Evolutionary conservation across 1,140 invertebrate species (phyloP).

Genomic region (Drosophila sucinea): DNA sequence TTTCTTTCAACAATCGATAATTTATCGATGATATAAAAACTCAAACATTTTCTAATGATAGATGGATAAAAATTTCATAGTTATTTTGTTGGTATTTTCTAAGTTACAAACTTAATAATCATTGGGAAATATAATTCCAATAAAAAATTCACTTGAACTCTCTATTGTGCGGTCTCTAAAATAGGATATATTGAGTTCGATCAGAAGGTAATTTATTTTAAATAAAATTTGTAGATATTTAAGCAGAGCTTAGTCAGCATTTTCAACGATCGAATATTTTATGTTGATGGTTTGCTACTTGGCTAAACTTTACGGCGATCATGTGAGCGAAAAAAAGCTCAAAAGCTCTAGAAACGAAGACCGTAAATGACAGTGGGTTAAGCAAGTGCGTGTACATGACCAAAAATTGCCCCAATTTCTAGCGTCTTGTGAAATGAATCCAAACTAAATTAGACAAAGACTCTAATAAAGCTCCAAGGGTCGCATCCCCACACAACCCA

Average conservation of each 20-base stretch:
- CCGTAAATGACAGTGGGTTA: constrained; percentile 10
- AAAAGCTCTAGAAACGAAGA: not conserved
- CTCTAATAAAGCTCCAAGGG: constrained; percentile 1
- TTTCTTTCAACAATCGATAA: too few species aligned
- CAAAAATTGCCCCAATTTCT: too few species aligned
- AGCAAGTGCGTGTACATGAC: not conserved
- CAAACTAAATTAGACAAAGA: not conserved
- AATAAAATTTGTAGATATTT: not conserved
- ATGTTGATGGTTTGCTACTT: not conserved
- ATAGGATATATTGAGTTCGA: not conserved
- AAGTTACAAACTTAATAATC: too few species aligned
- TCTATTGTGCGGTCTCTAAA: too few species aligned
- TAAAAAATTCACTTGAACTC: too few species aligned
- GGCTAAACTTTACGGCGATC: not conserved
- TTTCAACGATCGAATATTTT: not conserved
- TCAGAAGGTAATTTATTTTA: not conserved
- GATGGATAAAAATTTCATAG: too few species aligned
- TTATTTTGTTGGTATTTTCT: too few species aligned
- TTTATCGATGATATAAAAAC: too few species aligned
- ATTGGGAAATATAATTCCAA: too few species aligned
- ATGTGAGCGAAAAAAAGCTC: not conserved
- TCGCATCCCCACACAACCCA: not conserved
- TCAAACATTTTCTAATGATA: too few species aligned
- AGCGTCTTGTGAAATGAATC: not conserved
- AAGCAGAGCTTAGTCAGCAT: not conserved